These are phyloP conservation scores for Meta bourneti DNA, from an alignment of 2,888 invertebrate genomes.

Conservation along the genomic window DNA sequence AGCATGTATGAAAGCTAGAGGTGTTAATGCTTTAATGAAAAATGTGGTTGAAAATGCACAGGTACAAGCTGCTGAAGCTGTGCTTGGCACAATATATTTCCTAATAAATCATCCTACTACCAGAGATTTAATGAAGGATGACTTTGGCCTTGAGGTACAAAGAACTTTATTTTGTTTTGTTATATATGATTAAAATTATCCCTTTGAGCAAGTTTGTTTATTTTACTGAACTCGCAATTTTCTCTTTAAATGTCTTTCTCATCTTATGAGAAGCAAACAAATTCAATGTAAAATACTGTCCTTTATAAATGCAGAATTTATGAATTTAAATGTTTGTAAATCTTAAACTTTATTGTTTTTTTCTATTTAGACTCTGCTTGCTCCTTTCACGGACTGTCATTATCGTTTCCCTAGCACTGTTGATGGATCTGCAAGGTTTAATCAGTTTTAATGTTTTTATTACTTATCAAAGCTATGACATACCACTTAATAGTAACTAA, in stretches of 20 bases:
- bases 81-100: slow-evolving; percentile 92
- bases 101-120: slow-evolving; percentile 92
- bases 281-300: too few relatives aligned
- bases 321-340: too few relatives aligned
- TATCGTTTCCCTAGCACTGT: slow-evolving; percentile 82
- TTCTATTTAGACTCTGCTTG: slow-evolving; percentile 89
- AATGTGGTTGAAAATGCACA: slow-evolving; percentile 91
- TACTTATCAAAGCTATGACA: not conserved
- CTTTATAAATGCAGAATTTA: too few relatives aligned
- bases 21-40: slow-evolving; percentile 89
- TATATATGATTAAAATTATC: too few relatives aligned
- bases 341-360: not conserved
- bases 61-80: slow-evolving; percentile 93
- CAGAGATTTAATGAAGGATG: slow-evolving; percentile 87
- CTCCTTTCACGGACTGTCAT: slow-evolving; percentile 96
- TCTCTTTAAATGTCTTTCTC: not conserved
- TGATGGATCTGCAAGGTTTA: slow-evolving; percentile 85
- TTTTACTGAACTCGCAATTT: not conserved
- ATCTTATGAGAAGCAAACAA: too few relatives aligned
- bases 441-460: slow-evolving; percentile 74
- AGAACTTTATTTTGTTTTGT: not conserved
- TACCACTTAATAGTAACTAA: not conserved
- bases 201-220: too few relatives aligned
- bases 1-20: slow-evolving; percentile 85
- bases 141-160: slow-evolving; percentile 83